These are phyloP conservation scores for Tadarida brasiliensis DNA, from an alignment of 2,797 vertebrate species.

Conservation along the genomic window DNA sequence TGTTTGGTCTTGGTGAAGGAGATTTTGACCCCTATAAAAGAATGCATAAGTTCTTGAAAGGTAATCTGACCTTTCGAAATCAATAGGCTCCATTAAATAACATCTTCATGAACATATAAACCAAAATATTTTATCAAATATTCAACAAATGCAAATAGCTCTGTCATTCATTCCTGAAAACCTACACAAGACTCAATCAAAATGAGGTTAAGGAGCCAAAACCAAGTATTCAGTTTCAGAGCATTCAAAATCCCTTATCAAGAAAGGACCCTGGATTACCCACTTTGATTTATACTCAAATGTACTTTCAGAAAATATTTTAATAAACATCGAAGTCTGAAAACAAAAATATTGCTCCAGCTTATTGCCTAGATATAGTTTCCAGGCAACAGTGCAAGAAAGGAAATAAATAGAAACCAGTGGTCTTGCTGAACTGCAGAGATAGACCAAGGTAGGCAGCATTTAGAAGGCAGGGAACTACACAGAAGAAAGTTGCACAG, in stretches of 20 bases:
- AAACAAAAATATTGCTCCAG: conserved; percentile 39
- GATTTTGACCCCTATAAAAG: conserved; percentile 87
- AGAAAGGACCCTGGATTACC: conserved; percentile 19
- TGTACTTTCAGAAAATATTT: conserved; percentile 66
- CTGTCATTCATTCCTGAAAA: conserved; percentile 49
- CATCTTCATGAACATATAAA: conserved; percentile 64
- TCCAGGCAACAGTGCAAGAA: background rate
- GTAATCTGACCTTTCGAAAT: conserved; percentile 67
- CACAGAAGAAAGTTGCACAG: background rate
- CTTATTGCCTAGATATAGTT: conserved; percentile 2
- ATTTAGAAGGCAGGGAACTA: background rate
- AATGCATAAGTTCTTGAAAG: conserved; percentile 69
- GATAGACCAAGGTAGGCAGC: background rate
- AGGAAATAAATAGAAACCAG: background rate
- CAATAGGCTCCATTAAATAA: conserved; percentile 64
- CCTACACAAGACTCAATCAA: conserved; percentile 4
- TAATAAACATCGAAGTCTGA: conserved; percentile 28
- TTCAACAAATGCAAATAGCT: conserved; percentile 59
- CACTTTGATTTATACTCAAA: conserved; percentile 58
- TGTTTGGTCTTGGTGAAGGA: conserved; percentile 85
- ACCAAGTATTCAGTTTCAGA: conserved; percentile 43
- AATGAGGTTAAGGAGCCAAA: conserved; percentile 57
- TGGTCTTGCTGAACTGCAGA: background rate
- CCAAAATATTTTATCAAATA: conserved; percentile 64
- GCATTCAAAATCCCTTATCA: conserved; percentile 49